A percentile compares a stretch with the other conserved stretches of the same genome.
Evolutionary conservation across 2,888 invertebrate genomes (phyloP).

Genomic region (Cybosia mesomella): DNA sequence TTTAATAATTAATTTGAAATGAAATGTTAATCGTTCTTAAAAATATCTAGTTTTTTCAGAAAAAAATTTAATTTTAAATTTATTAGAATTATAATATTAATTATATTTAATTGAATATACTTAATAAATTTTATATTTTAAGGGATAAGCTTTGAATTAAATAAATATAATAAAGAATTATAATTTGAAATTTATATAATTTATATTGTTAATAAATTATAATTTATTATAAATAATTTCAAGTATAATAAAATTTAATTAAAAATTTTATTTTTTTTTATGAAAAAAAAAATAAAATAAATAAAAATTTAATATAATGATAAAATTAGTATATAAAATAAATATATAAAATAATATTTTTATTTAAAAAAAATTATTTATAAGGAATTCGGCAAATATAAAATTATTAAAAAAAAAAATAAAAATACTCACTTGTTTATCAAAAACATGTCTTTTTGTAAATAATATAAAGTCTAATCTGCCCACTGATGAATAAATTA

Average conservation of each 20-base stretch:
- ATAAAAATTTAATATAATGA: constrained; percentile 83
- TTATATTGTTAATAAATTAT: constrained; percentile 86
- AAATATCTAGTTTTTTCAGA: constrained; percentile 90
- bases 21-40: constrained; percentile 89
- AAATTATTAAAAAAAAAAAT: too few species aligned
- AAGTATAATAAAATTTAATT: constrained; percentile 63
- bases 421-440: constrained; percentile 90
- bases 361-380: constrained; percentile 69
- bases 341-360: constrained; percentile 59
- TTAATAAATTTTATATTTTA: constrained; percentile 80
- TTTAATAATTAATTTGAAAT: constrained; percentile 88
- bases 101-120: constrained; percentile 54
- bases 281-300: constrained; percentile 77
- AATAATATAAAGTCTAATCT: constrained; percentile 89
- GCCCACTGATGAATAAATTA: constrained; percentile 90
- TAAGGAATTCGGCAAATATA: constrained; percentile 89
- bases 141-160: constrained; percentile 88
- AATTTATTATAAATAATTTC: constrained; percentile 82
- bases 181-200: constrained; percentile 81
- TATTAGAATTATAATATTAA: constrained; percentile 60
- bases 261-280: constrained; percentile 77
- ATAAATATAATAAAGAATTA: constrained; percentile 76
- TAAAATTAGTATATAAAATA: constrained; percentile 86
- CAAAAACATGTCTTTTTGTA: constrained; percentile 91
- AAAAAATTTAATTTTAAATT: constrained; percentile 84